A percentile compares a stretch with the other conserved stretches of the same genome.
phyloP scores from a whole-genome alignment of 2,888 invertebrate species.

The Sphaeridia pumilis region DNA sequence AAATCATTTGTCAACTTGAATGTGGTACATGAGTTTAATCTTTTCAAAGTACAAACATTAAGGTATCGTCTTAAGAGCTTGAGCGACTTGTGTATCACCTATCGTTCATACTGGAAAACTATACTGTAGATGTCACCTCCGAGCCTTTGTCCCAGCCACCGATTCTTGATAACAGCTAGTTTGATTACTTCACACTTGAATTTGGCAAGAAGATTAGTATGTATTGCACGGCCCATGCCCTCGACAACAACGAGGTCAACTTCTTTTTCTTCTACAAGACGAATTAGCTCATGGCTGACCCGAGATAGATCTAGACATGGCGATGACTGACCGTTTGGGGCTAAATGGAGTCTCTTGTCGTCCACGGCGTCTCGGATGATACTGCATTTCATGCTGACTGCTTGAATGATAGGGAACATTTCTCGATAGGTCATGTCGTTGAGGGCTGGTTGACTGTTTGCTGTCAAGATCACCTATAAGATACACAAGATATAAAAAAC shows the following conservation, averaged over 20 bases:
- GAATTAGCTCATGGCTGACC: constrained; percentile 54
- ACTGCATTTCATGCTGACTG: constrained; percentile 56
- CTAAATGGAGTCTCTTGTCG: constrained; percentile 58
- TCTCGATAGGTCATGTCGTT: constrained; percentile 91
- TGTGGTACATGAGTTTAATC: too few relatives aligned
- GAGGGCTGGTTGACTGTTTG: constrained; percentile 83
- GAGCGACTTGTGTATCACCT: too few relatives aligned
- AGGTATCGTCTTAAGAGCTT: too few relatives aligned
- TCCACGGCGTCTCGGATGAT: constrained; percentile 57
- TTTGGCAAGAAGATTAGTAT: constrained; percentile 82
- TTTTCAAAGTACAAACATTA: too few relatives aligned
- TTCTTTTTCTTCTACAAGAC: constrained; percentile 57
- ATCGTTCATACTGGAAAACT: constrained; percentile 69
- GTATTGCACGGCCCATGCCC: constrained; percentile 93
- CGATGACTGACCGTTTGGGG: constrained; percentile 85
- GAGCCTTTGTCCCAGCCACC: constrained; percentile 80
- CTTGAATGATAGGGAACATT: constrained; percentile 54
- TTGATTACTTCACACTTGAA: constrained; percentile 85
- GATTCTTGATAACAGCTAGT: constrained; percentile 87
- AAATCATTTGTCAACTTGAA: too few relatives aligned
- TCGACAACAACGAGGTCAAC: constrained; percentile 88
- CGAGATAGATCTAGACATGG: constrained; percentile 83
- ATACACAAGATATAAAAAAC: background rate
- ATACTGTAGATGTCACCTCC: constrained; percentile 87
- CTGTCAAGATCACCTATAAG: constrained; percentile 63